These are phyloP conservation scores for Danionella cerebrum DNA, from an alignment of 2,113 vertebrate species.

Conservation along the genomic window DNA sequence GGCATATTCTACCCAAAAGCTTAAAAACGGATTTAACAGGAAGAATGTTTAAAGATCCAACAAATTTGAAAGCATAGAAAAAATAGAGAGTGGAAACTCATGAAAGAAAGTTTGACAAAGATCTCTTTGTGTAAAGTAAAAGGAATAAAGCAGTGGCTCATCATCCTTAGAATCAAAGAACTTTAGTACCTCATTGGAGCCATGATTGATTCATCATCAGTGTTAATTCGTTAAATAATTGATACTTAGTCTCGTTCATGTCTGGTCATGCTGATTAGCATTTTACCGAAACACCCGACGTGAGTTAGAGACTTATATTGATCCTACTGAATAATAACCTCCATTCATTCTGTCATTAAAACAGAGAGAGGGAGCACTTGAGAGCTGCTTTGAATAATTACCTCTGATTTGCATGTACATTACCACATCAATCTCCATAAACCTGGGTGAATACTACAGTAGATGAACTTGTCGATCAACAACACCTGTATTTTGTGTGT, in stretches of 20 bases:
- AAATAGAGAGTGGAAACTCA: no score
- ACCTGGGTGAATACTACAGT: no score
- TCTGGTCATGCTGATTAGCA: conserved; percentile 29
- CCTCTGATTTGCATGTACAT: neutral
- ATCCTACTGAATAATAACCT: conserved; percentile 31
- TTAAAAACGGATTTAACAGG: no score
- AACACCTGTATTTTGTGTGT: neutral
- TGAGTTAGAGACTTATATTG: conserved; percentile 38
- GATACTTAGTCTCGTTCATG: conserved; percentile 21
- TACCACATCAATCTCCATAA: no score
- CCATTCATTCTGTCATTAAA: conserved; percentile 19
- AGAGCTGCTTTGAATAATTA: conserved; percentile 20
- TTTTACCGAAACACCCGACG: neutral
- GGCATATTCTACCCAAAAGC: no score
- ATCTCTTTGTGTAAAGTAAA: no score
- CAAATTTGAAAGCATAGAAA: no score
- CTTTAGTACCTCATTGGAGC: conserved; percentile 10
- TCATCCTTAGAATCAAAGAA: neutral
- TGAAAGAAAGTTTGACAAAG: no score
- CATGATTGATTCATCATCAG: conserved; percentile 16
- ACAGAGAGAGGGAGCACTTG: neutral
- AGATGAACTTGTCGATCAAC: no score
- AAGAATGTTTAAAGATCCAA: no score
- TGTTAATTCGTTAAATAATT: conserved; percentile 29
- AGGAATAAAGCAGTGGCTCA: neutral